A percentile compares a stretch with the other conserved stretches of the same genome.
phyloP scores from a whole-genome alignment of 2,797 vertebrate genomes.

The Dendrocincla fuliginosa region DNA sequence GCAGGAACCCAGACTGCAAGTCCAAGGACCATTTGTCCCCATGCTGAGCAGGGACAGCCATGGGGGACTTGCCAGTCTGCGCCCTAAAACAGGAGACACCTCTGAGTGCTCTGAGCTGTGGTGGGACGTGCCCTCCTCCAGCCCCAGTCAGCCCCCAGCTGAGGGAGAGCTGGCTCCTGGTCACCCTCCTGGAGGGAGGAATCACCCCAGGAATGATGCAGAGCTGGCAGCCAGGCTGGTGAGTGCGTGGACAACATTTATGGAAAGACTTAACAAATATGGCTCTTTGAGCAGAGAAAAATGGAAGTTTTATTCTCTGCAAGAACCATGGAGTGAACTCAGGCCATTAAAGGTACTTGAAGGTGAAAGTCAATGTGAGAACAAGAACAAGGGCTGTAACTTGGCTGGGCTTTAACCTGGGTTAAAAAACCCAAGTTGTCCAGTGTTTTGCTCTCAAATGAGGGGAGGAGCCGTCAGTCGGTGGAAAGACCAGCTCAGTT shows the following conservation, averaged over 20 bases:
- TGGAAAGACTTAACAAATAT: neutral
- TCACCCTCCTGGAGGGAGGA: neutral
- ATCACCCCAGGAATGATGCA: neutral
- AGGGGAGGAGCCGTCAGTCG: neutral
- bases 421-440: neutral
- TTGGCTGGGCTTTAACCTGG: neutral
- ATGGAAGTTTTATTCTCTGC: neutral
- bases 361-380: neutral
- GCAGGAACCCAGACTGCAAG: neutral
- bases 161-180: neutral
- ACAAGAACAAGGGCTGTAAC: neutral
- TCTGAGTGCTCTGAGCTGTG: neutral
- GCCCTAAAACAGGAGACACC: neutral
- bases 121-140: neutral
- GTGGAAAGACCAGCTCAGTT: neutral
- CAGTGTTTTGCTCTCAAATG: neutral
- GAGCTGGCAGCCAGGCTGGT: neutral
- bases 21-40: neutral
- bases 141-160: neutral
- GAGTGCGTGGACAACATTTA: neutral
- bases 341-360: neutral
- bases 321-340: neutral
- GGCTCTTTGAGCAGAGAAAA: neutral
- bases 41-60: neutral
- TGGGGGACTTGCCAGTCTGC: rapidly evolving